Base-by-base conservation (phyloP, 2,113 vertebrate genomes). In the Brienomyrus brachyistius region DNA sequence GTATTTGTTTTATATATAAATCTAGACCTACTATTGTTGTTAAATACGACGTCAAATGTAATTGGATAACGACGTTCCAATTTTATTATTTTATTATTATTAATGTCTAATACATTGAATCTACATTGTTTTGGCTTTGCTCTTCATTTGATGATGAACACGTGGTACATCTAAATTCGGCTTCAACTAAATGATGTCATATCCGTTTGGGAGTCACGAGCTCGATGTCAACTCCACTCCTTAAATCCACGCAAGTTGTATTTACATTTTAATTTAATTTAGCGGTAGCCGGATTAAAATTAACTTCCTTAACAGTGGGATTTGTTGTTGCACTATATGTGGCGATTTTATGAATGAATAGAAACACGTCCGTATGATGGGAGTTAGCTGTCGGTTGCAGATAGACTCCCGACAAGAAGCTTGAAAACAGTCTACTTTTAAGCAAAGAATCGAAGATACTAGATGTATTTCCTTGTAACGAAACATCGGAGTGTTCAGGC, bases 181-280 rank as follows among this genome's bases (percentile, higher is more conserved):
- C 51, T 45, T 82, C 50, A 21, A 52, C 9, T 17, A 13, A n/a
- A 48, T 85, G 51, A 62, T 40, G 77, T 84, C 51, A 89, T 45
- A 23, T 89, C 89, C 89, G 89, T 62, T 45, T 13, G 9, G 19
- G 31, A 84, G 80, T 89, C 89, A 89, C 89, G 89, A 89, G 89
- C 51, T 85, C 23, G 13, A 35, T 89, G 88, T 80, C 27, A 66
- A 56, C 70, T 56, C 27, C 66, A 13, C 31, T 77, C 47, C 27
- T 54, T 9, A 43, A 31, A 50, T 19, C 23, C 51, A 40, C n/a
- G 27, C 82, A 84, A 84, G 45, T 47, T 47, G 45, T 48, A 47
- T 48, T 84, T 48, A 47, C 45, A 21, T 23, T 40, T 84, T 84
- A 84, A 45, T 84, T 84, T 84, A n/a, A 48, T 27, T 84, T 84